Evolutionary conservation across 1,140 invertebrate genomes (phyloP), one percentile per base, ranked within the genome.

Genomic region (Eumeta japonica): DNA sequence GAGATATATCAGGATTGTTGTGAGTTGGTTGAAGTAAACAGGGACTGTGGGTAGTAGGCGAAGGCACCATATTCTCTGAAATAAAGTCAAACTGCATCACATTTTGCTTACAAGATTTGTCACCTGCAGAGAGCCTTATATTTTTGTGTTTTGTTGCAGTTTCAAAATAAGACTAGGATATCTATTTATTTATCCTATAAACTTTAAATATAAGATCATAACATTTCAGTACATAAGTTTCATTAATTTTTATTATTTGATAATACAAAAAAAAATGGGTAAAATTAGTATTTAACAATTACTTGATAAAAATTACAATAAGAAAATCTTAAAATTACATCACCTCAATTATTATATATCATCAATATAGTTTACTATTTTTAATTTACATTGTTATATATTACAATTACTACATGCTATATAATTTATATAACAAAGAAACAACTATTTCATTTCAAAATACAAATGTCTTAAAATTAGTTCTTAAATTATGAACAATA

Each of bases 1-100:
- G 70, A 62, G 76, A 72, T 54, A 78, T 73, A 58, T 78, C 77
- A 55, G 77, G 76, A 55, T 78, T 75, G 70, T 76, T 76, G 72
- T 79, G 77, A 39, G 77, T 79, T 50, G 75, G 72, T 29, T 71
- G 70, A 46, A 70, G 58, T 55, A 71, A 59, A 55, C 62, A 59
- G 45, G 62, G 67, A 37, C 62, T 72, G 62, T 51, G 60, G 59
- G 52, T 67, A 46, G 59, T 45, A 53, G 64, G 60, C 46, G 62
- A 45, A 60, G 66, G 62, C 59, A 65, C 66, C 65, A 62, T 64
- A 58, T 50, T 58, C 60, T 75, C 74, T 76, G 74, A 76, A 76
- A 76, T 67, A 68, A 75, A 75, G 56, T 62, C 65, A 58, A 52
- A 71, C 53, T 62, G 59, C 52, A 56, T 71, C 68, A 73, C 55